Evolutionary conservation across 2,797 vertebrate genomes (phyloP).

Genomic region (Avahi laniger): DNA sequence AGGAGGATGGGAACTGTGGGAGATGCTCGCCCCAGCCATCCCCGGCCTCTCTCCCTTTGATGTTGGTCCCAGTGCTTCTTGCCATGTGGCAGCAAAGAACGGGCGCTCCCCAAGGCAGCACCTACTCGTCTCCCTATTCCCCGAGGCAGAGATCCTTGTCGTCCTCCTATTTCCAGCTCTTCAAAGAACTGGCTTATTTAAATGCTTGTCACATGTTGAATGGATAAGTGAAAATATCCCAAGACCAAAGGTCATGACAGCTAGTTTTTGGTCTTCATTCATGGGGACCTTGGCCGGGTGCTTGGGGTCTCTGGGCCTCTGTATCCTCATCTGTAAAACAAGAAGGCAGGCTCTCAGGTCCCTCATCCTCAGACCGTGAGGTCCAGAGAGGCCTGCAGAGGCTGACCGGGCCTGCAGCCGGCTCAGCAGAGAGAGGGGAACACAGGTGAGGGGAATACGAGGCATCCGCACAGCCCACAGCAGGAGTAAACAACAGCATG

Average conservation of each 20-base stretch:
- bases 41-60: not conserved
- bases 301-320: not conserved
- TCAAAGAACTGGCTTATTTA: not conserved
- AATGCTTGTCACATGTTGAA: not conserved
- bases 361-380: not conserved
- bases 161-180: not conserved
- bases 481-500: not conserved
- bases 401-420: not conserved
- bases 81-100: not conserved
- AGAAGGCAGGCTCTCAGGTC: not conserved
- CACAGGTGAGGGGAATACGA: accelerated
- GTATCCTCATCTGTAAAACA: not conserved
- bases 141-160: not conserved
- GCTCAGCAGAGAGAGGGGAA: not conserved
- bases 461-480: not conserved
- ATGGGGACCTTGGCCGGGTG: not conserved
- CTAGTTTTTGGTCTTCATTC: not conserved
- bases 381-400: not conserved
- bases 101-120: not conserved
- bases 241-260: not conserved
- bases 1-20: not conserved
- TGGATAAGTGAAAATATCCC: not conserved
- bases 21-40: not conserved
- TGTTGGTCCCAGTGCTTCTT: not conserved
- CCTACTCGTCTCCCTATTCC: no score